Conservation (phyloP, 2,888 invertebrate species). For the Doris montereyensis region DNA sequence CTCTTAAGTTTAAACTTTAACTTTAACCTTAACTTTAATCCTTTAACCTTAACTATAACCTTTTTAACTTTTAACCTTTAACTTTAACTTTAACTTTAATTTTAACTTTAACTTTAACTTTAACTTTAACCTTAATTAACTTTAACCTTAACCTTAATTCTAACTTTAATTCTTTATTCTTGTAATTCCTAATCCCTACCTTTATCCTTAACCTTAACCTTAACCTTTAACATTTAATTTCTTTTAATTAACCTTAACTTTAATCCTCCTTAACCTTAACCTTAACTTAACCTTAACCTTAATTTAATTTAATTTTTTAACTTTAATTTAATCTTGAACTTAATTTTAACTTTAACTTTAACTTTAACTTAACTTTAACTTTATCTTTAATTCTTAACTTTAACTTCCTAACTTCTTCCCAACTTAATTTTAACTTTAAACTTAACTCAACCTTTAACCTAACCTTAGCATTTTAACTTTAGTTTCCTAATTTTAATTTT, state of each 20-base stretch:
- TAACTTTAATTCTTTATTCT: not conserved
- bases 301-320: too few relatives aligned
- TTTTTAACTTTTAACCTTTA: too few relatives aligned
- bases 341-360: not conserved
- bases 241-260: not conserved
- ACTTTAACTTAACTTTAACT: not conserved
- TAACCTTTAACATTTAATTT: too few relatives aligned
- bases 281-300: not conserved
- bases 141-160: not conserved
- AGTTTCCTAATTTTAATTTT: not conserved
- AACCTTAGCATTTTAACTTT: not conserved
- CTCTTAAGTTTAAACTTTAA: too few relatives aligned
- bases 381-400: not conserved
- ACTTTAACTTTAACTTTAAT: too few relatives aligned
- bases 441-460: not conserved
- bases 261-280: not conserved
- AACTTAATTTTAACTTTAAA: not conserved
- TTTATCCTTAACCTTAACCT: not conserved
- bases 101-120: too few relatives aligned
- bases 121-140: too few relatives aligned
- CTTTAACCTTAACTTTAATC: too few relatives aligned
- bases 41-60: too few relatives aligned
- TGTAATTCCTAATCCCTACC: not conserved
- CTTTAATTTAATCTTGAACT: not conserved
- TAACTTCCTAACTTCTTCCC: slow-evolving; percentile 8